These are phyloP conservation scores for Ciconia nigra DNA, from an alignment of 2,797 vertebrate genomes.

Conservation along the genomic window DNA sequence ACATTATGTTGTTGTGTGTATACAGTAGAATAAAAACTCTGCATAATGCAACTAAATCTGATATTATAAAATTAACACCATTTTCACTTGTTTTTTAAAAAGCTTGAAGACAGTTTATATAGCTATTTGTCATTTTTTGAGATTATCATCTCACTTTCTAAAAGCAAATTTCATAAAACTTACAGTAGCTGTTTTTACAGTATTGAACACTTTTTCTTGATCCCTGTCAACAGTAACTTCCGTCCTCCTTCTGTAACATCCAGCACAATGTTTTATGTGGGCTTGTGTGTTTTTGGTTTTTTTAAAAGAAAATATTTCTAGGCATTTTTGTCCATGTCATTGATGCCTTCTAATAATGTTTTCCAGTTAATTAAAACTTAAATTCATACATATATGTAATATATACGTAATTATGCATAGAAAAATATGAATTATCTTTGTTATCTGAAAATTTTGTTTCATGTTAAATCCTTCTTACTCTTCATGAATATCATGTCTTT, in stretches of 20 bases:
- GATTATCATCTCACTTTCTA: not conserved
- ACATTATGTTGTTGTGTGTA: not conserved
- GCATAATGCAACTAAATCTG: not conserved
- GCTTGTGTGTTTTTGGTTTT: not conserved
- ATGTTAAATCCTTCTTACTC: not conserved
- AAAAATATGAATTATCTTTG: not conserved
- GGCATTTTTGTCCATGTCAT: not conserved
- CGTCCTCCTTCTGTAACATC: not conserved
- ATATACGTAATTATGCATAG: rapidly evolving
- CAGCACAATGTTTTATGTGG: not conserved
- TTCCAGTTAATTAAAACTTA: not conserved
- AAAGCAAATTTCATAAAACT: not conserved
- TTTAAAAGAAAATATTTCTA: not conserved
- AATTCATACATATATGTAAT: not conserved
- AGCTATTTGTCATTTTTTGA: not conserved
- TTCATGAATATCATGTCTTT: not conserved
- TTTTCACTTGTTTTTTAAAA: not conserved
- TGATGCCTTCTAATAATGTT: not conserved
- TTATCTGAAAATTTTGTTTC: not conserved
- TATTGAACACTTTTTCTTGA: not conserved
- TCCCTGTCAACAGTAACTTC: not conserved
- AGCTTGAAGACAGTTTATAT: not conserved
- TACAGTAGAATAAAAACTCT: not conserved
- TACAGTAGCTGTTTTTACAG: not conserved
- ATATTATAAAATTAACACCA: not conserved